Conservation (phyloP, 2,888 invertebrate species). For the Chymomyza fuscimana region DNA sequence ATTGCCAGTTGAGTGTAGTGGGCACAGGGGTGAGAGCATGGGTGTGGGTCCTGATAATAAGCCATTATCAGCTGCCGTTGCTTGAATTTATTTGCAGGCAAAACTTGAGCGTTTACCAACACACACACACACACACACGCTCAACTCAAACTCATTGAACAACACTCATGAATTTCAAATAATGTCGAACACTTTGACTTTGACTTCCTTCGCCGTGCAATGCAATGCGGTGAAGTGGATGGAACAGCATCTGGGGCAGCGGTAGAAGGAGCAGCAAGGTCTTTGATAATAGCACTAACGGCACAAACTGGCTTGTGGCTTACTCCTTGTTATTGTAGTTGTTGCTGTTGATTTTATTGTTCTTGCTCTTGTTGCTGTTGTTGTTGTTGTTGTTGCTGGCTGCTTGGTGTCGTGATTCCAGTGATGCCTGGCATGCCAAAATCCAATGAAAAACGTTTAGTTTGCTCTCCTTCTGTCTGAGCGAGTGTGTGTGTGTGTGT, state of each 20-base stretch:
- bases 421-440: constrained; percentile 70
- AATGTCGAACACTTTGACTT: constrained; percentile 74
- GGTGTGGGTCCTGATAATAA: constrained; percentile 41
- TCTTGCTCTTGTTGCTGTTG: constrained; percentile 25
- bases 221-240: constrained; percentile 48
- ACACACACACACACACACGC: constrained; percentile 13
- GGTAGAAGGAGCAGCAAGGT: constrained; percentile 14
- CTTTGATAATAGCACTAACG: constrained; percentile 1
- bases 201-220: constrained; percentile 57
- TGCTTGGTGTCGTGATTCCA: constrained; percentile 63
- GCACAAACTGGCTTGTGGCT: constrained; percentile 14
- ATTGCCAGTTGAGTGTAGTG: constrained; percentile 19
- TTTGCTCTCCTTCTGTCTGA: constrained; percentile 21
- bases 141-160: constrained; percentile 41
- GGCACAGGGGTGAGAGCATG: neutral
- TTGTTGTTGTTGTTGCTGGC: constrained; percentile 23
- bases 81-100: constrained; percentile 58
- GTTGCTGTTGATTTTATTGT: constrained; percentile 21
- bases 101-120: constrained; percentile 15
- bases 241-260: neutral
- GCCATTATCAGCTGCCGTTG: constrained; percentile 67
- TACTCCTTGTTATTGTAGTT: constrained; percentile 20
- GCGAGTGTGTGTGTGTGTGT: neutral
- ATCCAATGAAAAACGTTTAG: constrained; percentile 72
- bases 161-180: constrained; percentile 72